Conservation (phyloP, 1,140 invertebrate genomes). For the Tetragonula clypearis region DNA sequence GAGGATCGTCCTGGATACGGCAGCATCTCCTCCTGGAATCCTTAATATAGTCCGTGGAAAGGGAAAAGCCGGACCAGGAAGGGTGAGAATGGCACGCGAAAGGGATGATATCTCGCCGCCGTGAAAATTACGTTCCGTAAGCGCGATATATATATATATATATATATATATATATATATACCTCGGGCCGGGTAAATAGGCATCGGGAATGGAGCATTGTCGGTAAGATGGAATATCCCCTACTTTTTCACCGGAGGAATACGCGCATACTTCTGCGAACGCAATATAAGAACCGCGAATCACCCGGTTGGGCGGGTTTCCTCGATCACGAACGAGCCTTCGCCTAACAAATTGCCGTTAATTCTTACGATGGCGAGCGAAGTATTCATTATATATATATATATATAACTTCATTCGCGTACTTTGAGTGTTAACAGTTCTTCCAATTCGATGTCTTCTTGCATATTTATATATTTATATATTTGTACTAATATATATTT, state of each 20-base stretch:
- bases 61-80: constrained; percentile 40
- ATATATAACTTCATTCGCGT: background rate
- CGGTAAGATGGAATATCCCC: background rate
- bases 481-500: too few species aligned
- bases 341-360: background rate
- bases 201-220: constrained; percentile 16
- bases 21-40: constrained; percentile 70
- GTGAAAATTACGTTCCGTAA: constrained; percentile 72
- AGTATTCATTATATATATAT: background rate
- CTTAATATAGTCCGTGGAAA: constrained; percentile 76
- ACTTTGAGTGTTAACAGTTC: background rate
- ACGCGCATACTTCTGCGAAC: background rate
- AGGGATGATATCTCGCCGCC: constrained; percentile 45
- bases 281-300: background rate
- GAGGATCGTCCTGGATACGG: constrained; percentile 46
- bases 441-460: too few species aligned
- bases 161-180: too few species aligned
- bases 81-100: constrained; percentile 71
- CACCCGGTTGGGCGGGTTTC: background rate
- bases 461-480: too few species aligned
- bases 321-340: background rate
- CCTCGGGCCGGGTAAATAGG: constrained; percentile 20
- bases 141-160: constrained; percentile 5
- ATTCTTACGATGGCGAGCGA: background rate
- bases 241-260: background rate